Percentiles rank a stretch among this genome's conserved stretches.
Evolutionary conservation across 2,888 invertebrate species (phyloP).

Genomic region (Cataglyphis altisquamis): DNA sequence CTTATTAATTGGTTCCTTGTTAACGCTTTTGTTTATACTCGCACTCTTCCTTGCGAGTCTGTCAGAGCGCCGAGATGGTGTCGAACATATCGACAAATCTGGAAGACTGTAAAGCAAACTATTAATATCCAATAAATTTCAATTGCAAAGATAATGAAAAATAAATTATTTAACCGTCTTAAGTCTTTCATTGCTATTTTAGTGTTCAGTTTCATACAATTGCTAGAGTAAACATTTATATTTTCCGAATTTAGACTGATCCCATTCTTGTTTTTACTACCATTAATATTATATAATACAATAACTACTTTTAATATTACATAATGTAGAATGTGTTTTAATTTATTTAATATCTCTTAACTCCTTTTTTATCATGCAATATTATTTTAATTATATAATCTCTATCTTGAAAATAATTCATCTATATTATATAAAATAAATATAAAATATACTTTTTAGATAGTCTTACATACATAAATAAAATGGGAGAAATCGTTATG

Average conservation of each 20-base stretch:
- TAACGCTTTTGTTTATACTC: not conserved
- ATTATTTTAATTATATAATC: not conserved
- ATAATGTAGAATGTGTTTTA: not conserved
- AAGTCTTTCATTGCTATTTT: not conserved
- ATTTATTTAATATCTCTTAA: not conserved
- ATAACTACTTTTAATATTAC: not conserved
- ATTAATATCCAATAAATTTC: not conserved
- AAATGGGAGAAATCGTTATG: not conserved
- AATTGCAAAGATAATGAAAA: not conserved
- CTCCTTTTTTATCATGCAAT: not conserved
- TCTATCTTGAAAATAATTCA: not conserved
- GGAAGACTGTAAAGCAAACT: conserved; percentile 8
- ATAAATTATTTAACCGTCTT: not conserved
- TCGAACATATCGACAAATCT: conserved; percentile 6
- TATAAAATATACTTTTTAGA: not conserved
- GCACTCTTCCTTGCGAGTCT: not conserved
- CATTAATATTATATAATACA: not conserved
- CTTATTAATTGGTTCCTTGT: conserved; percentile 52
- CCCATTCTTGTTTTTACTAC: not conserved
- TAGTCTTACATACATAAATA: not conserved
- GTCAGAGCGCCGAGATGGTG: not conserved
- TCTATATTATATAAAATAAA: not conserved
- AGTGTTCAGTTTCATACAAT: not conserved
- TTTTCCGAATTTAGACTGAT: not conserved
- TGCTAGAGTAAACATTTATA: not conserved